Evolutionary conservation across 2,888 invertebrate genomes (phyloP).

Genomic region (Pristionchus fissidentatus): DNA sequence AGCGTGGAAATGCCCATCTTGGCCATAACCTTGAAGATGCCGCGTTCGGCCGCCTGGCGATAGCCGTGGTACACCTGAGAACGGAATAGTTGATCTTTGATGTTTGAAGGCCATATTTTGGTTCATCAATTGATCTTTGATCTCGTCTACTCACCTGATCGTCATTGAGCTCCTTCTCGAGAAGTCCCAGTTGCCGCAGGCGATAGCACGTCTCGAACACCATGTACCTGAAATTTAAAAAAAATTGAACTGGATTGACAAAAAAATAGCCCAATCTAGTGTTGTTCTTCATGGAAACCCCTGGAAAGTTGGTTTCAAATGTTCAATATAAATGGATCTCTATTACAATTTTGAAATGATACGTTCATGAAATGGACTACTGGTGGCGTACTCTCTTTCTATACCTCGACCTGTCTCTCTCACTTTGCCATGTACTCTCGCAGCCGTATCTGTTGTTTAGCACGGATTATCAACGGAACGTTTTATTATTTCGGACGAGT

Average conservation of each 20-base stretch:
- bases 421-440: too few relatives aligned
- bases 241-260: too few relatives aligned
- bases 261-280: neutral
- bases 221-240: slow-evolving; percentile 63
- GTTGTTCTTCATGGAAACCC: slow-evolving; percentile 78
- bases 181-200: slow-evolving; percentile 87
- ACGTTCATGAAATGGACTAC: neutral
- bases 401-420: too few relatives aligned
- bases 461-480: too few relatives aligned
- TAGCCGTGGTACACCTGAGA: slow-evolving; percentile 82
- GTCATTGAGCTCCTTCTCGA: slow-evolving; percentile 82
- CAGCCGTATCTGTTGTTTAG: too few relatives aligned
- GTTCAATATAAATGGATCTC: too few relatives aligned
- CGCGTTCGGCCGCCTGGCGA: slow-evolving; percentile 90
- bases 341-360: too few relatives aligned
- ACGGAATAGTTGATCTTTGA: neutral
- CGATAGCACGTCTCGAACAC: slow-evolving; percentile 93
- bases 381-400: too few relatives aligned
- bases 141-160: slow-evolving; percentile 68
- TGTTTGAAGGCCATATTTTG: neutral
- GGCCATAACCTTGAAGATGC: slow-evolving; percentile 94
- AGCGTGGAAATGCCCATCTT: slow-evolving; percentile 99
- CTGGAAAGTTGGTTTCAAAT: too few relatives aligned
- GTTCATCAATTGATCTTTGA: neutral
- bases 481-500: too few relatives aligned